Evolutionary conservation across 2,113 vertebrate genomes (phyloP).

Genomic region (Chaetorhynchus papuensis): DNA sequence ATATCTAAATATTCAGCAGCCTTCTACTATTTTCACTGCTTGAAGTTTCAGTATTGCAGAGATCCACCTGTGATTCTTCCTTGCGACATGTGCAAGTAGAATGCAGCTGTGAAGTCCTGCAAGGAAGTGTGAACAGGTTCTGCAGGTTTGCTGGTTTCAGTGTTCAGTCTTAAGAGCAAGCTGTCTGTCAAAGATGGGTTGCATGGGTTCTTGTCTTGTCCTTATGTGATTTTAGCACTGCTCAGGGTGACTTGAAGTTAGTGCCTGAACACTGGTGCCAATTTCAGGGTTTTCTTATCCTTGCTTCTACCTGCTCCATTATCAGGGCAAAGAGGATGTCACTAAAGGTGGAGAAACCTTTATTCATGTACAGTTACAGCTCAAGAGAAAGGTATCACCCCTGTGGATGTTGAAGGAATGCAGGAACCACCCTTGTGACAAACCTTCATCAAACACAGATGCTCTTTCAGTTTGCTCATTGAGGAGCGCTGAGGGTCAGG

Average conservation of each 20-base stretch:
- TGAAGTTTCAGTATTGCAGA: neutral
- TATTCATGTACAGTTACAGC: neutral
- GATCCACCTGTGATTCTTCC: neutral
- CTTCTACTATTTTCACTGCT: neutral
- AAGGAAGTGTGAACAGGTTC: neutral
- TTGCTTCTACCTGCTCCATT: neutral
- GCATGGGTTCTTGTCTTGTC: neutral
- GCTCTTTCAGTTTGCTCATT: neutral
- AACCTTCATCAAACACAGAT: neutral
- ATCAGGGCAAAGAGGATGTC: neutral
- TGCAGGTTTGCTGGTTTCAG: neutral
- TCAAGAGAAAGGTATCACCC: neutral
- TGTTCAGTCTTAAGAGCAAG: neutral
- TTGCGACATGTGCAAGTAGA: neutral
- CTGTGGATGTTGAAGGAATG: neutral
- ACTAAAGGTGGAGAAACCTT: neutral
- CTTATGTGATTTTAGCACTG: neutral
- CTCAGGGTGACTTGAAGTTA: neutral
- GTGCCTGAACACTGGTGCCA: neutral
- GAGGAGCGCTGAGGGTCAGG: neutral
- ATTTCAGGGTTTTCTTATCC: neutral
- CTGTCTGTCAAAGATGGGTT: rapidly evolving
- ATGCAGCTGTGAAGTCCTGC: neutral
- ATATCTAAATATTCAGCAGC: neutral
- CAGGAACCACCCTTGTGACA: neutral